A percentile compares a stretch with the other conserved stretches of the same genome.
Conservation (phyloP, 2,113 vertebrate species). For the Corydoras maculifer region DNA sequence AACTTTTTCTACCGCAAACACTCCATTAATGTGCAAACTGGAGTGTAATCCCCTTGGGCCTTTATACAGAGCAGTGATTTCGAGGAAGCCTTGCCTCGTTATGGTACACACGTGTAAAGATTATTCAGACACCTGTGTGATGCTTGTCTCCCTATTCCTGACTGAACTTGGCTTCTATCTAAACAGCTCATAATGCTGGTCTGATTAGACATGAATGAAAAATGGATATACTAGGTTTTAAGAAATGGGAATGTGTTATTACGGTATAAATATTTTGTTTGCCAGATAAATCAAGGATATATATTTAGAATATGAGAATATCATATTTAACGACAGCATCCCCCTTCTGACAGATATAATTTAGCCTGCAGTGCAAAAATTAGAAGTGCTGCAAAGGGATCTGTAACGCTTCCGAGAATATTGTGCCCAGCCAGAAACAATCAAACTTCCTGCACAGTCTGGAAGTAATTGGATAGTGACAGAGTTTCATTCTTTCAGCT, state of each 20-base stretch:
- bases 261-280: slow-evolving; percentile 14
- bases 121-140: slow-evolving; percentile 27
- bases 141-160: slow-evolving; percentile 3
- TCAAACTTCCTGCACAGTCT: background rate
- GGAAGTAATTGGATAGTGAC: slow-evolving; percentile 4
- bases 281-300: slow-evolving; percentile 4
- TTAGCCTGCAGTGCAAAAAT: slow-evolving; percentile 5
- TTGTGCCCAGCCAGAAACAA: slow-evolving; percentile 10
- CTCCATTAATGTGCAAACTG: slow-evolving; percentile 9
- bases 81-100: slow-evolving; percentile 34
- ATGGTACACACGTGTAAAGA: slow-evolving; percentile 27
- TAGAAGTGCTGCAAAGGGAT: slow-evolving; percentile 11
- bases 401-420: slow-evolving; percentile 21
- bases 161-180: slow-evolving; percentile 4
- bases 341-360: background rate
- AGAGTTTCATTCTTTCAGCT: background rate
- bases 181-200: background rate
- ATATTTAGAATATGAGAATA: slow-evolving; percentile 8
- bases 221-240: background rate
- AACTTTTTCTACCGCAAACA: slow-evolving; percentile 23
- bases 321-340: slow-evolving; percentile 1
- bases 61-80: slow-evolving; percentile 17
- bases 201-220: background rate
- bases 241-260: slow-evolving; percentile 6
- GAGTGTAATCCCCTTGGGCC: slow-evolving; percentile 9